These are phyloP conservation scores for Fulmarus glacialis DNA, from an alignment of 2,113 vertebrate genomes.

Conservation along the genomic window DNA sequence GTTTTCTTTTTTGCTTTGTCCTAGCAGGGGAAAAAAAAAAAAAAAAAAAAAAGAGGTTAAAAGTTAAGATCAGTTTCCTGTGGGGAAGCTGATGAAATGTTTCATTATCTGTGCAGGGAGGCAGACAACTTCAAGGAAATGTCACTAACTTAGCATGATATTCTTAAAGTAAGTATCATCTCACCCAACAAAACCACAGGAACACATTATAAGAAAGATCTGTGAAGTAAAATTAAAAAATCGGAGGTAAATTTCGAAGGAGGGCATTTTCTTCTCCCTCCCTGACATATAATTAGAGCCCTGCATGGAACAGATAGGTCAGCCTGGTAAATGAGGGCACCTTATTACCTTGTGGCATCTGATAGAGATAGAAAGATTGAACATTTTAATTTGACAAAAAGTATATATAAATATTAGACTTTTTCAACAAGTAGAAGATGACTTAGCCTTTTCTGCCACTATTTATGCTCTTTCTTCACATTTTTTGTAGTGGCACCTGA, in stretches of 20 bases:
- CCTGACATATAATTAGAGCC: constrained; percentile 3
- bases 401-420: background rate
- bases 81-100: constrained; percentile 65
- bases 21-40: background rate
- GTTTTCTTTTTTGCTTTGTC: constrained; percentile 35
- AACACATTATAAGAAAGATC: constrained; percentile 27
- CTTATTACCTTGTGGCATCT: background rate
- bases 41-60: background rate
- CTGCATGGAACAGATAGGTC: background rate
- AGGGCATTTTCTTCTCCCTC: constrained; percentile 10
- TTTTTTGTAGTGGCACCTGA: constrained; percentile 16
- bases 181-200: constrained; percentile 12
- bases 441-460: background rate
- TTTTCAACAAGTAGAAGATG: background rate
- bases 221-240: constrained; percentile 31
- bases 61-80: constrained; percentile 64
- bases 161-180: constrained; percentile 34
- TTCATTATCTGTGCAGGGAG: constrained; percentile 60
- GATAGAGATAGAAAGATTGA: background rate
- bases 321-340: background rate
- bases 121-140: constrained; percentile 50
- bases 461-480: background rate
- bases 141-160: constrained; percentile 54
- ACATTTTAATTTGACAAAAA: background rate
- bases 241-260: constrained; percentile 20